phyloP scores from a whole-genome alignment of 2,888 invertebrate genomes.

The Tachina fera region DNA sequence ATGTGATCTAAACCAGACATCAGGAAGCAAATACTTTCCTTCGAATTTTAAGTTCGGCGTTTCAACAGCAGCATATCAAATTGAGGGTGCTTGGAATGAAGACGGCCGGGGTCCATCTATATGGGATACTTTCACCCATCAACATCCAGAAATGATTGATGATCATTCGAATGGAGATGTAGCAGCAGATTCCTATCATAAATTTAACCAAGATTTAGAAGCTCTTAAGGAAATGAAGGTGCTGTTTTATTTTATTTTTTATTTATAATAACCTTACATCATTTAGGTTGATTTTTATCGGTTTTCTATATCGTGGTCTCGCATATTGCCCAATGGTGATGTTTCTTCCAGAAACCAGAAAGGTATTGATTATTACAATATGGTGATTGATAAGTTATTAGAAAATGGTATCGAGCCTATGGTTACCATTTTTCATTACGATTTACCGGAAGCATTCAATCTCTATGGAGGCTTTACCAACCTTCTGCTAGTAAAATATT shows the following conservation, averaged over 20 bases:
- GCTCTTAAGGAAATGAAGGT: constrained; percentile 83
- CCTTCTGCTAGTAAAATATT: constrained; percentile 83
- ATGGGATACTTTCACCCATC: constrained; percentile 83
- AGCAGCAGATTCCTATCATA: constrained; percentile 86
- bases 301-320: constrained; percentile 87
- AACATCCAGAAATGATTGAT: constrained; percentile 80
- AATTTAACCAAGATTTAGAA: constrained; percentile 85
- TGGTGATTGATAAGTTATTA: constrained; percentile 86
- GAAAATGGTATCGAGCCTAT: constrained; percentile 86
- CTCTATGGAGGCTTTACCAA: constrained; percentile 84
- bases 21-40: constrained; percentile 74
- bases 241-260: not conserved
- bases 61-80: constrained; percentile 78
- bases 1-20: constrained; percentile 62
- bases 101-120: constrained; percentile 84
- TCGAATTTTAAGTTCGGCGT: constrained; percentile 76
- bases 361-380: constrained; percentile 87
- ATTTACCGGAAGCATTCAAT: constrained; percentile 84
- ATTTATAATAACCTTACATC: not conserved
- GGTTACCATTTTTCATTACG: constrained; percentile 85
- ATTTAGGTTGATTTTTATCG: constrained; percentile 83
- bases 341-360: constrained; percentile 84
- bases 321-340: constrained; percentile 86
- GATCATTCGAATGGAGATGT: constrained; percentile 84
- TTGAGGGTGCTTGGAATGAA: constrained; percentile 78